phyloP scores from a whole-genome alignment of 2,888 invertebrate genomes.

The Epirrhoe alternata region DNA sequence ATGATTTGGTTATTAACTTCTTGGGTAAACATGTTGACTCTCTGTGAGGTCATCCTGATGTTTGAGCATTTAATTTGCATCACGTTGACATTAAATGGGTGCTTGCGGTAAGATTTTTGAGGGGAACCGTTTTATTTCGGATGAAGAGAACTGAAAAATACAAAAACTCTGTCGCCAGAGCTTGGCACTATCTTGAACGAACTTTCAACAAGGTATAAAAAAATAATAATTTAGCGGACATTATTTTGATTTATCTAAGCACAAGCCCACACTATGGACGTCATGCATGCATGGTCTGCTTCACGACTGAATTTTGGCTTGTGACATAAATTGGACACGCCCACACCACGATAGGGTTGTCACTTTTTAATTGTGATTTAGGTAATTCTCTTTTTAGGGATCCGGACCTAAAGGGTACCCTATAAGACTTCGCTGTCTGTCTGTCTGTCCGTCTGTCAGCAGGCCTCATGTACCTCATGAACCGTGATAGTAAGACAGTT shows the following conservation, averaged over 20 bases:
- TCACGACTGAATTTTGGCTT: slow-evolving; percentile 51
- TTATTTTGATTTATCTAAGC: slow-evolving; percentile 12
- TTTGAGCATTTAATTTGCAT: slow-evolving; percentile 40
- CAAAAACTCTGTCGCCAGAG: too few species aligned
- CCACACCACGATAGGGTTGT: slow-evolving; percentile 40
- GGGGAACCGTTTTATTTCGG: slow-evolving; percentile 5
- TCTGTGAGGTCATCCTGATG: slow-evolving; percentile 43
- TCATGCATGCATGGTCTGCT: slow-evolving; percentile 35
- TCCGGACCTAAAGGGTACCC: too few species aligned
- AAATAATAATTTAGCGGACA: neutral
- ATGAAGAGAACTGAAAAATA: too few species aligned
- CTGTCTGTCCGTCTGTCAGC: too few species aligned
- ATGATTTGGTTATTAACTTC: slow-evolving; percentile 35
- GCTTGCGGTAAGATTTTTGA: slow-evolving; percentile 16
- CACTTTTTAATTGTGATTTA: slow-evolving; percentile 31
- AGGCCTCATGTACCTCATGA: too few species aligned
- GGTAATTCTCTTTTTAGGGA: too few species aligned
- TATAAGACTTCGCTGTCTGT: too few species aligned
- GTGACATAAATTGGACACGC: slow-evolving; percentile 49
- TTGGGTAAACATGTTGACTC: slow-evolving; percentile 38
- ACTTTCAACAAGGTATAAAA: neutral
- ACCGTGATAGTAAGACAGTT: too few species aligned
- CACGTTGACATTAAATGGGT: slow-evolving; percentile 37
- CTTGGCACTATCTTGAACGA: too few species aligned
- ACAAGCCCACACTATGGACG: slow-evolving; percentile 39